A percentile compares a stretch with the other conserved stretches of the same genome.
Evolutionary conservation across 2,888 invertebrate species (phyloP).

Genomic region (Peribatodes rhomboidaria): DNA sequence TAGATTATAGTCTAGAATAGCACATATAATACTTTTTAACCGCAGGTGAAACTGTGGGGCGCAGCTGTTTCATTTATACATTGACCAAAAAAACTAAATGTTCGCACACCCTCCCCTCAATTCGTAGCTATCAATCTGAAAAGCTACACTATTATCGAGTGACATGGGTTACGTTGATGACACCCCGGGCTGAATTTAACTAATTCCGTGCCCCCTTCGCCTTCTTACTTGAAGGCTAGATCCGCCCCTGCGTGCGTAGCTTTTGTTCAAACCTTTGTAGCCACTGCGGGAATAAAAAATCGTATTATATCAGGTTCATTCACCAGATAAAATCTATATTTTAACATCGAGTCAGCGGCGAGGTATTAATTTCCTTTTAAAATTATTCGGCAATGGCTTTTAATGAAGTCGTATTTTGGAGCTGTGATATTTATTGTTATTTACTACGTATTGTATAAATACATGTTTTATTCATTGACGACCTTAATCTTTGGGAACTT

Average conservation of each 20-base stretch:
- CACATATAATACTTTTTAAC: too few species aligned
- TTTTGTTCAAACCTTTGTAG: conserved; percentile 2
- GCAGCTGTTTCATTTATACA: too few species aligned
- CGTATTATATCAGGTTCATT: conserved; percentile 49
- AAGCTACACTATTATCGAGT: too few species aligned
- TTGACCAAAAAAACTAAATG: too few species aligned
- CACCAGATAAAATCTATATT: conserved; percentile 45
- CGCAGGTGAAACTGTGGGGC: too few species aligned
- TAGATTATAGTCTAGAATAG: too few species aligned
- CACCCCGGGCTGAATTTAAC: too few species aligned
- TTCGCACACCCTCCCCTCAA: too few species aligned
- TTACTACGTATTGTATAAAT: conserved; percentile 19
- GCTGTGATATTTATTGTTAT: conserved; percentile 25
- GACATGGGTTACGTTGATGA: too few species aligned
- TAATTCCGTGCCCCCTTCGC: too few species aligned
- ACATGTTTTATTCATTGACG: conserved; percentile 33
- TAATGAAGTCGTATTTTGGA: conserved; percentile 52
- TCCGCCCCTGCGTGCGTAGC: not conserved
- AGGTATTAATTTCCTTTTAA: conserved; percentile 44
- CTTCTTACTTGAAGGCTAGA: too few species aligned
- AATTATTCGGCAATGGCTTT: conserved; percentile 45
- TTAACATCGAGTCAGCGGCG: conserved; percentile 21
- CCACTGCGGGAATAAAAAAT: conserved; percentile 24
- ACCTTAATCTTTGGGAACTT: conserved; percentile 32
- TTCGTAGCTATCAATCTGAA: too few species aligned